A percentile compares a stretch with the other conserved stretches of the same genome.
These are phyloP conservation scores for Acrossocheilus fasciatus DNA, from an alignment of 2,797 vertebrate species.

Conservation along the genomic window DNA sequence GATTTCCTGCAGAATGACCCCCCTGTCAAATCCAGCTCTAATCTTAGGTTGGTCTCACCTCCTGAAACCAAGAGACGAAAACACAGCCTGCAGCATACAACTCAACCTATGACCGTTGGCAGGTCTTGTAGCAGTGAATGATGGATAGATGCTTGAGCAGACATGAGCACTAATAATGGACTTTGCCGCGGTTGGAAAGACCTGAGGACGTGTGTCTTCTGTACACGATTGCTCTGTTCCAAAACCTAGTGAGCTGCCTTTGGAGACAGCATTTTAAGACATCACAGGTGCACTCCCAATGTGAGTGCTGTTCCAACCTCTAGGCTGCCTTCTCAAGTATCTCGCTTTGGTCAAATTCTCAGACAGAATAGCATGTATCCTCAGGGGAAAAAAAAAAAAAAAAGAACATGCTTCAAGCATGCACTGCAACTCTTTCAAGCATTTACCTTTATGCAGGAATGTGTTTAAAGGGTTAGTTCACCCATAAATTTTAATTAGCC, in stretches of 20 bases:
- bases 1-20: slow-evolving; percentile 21
- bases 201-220: neutral
- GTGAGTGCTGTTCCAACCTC: too few relatives aligned
- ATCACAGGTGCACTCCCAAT: neutral
- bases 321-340: neutral
- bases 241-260: neutral
- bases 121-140: slow-evolving; percentile 15
- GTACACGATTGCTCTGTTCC: neutral
- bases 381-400: neutral
- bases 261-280: neutral
- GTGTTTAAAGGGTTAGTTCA: too few relatives aligned
- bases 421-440: neutral
- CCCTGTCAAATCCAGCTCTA: slow-evolving; percentile 26
- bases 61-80: slow-evolving; percentile 17
- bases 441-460: neutral
- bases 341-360: neutral
- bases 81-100: slow-evolving; percentile 6
- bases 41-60: slow-evolving; percentile 42
- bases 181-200: neutral
- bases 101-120: slow-evolving; percentile 15
- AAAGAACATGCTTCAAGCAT: neutral
- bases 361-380: neutral
- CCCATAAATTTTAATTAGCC: too few relatives aligned
- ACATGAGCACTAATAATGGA: slow-evolving; percentile 30
- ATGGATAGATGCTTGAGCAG: slow-evolving; percentile 12